Evolutionary conservation across 2,797 vertebrate species (phyloP).

Genomic region (Vespertilio murinus): DNA sequence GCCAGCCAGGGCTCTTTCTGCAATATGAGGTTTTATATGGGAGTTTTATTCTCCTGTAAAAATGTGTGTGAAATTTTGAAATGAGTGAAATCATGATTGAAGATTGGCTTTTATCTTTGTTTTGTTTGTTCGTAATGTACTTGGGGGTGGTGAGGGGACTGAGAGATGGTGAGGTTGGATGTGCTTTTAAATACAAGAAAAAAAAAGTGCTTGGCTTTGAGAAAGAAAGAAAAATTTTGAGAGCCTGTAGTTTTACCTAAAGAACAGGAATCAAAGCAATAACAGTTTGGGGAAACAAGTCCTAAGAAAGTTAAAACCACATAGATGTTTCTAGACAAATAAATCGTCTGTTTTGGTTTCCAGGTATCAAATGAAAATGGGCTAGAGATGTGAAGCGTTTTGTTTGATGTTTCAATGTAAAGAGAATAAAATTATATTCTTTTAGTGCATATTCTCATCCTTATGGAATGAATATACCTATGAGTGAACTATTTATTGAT

Average conservation of each 20-base stretch:
- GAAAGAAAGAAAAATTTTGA: neutral
- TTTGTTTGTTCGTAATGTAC: neutral
- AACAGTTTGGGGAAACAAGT: neutral
- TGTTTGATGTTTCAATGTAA: neutral
- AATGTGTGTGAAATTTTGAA: slow-evolving; percentile 44
- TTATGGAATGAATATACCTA: neutral
- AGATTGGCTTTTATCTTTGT: neutral
- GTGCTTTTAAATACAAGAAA: slow-evolving; percentile 11
- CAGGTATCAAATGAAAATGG: neutral
- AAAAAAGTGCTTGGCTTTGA: slow-evolving; percentile 23
- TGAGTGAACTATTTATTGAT: neutral
- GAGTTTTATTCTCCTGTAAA: neutral
- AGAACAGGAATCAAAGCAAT: slow-evolving; percentile 46
- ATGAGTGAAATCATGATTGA: slow-evolving; percentile 4
- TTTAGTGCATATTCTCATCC: neutral
- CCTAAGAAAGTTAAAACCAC: slow-evolving; percentile 1
- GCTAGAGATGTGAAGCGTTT: neutral
- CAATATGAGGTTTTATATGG: neutral
- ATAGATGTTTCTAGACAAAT: neutral
- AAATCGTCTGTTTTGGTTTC: neutral
- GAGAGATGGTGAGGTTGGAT: neutral
- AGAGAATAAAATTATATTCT: neutral
- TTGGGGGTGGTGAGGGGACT: neutral
- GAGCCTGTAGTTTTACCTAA: neutral
- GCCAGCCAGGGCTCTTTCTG: too few species aligned